Conservation (phyloP, 2,797 vertebrate species). For the Rhinatrema bivittatum region DNA sequence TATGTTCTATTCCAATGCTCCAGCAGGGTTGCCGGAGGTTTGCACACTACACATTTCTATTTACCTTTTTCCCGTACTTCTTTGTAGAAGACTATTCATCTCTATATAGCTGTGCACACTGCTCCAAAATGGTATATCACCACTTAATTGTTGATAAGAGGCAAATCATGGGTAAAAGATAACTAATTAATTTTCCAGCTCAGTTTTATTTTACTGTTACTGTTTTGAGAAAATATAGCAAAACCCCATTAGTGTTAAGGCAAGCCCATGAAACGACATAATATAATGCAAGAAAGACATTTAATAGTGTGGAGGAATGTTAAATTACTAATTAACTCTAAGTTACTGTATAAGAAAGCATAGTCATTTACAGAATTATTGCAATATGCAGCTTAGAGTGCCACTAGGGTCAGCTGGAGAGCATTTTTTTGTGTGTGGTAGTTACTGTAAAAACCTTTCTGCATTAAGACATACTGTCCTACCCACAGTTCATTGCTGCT, state of each 20-base stretch:
- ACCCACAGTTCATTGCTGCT: constrained; percentile 69
- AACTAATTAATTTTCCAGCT: constrained; percentile 70
- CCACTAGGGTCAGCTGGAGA: constrained; percentile 68
- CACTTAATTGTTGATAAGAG: constrained; percentile 66
- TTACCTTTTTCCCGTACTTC: constrained; percentile 28
- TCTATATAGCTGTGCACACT: constrained; percentile 25
- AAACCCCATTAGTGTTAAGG: constrained; percentile 77
- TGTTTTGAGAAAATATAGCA: constrained; percentile 77
- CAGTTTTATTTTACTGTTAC: constrained; percentile 72
- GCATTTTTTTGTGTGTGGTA: constrained; percentile 46
- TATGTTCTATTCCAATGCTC: background rate
- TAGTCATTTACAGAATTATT: constrained; percentile 76
- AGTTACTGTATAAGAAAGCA: constrained; percentile 70
- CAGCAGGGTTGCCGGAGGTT: background rate
- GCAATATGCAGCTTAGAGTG: constrained; percentile 64
- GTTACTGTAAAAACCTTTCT: constrained; percentile 64
- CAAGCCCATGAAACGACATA: constrained; percentile 76
- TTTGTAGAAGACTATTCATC: constrained; percentile 34
- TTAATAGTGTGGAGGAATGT: constrained; percentile 72
- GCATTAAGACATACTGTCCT: constrained; percentile 62
- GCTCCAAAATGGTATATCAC: constrained; percentile 41
- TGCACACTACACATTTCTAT: constrained; percentile 23
- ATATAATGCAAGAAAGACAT: constrained; percentile 77
- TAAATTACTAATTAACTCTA: constrained; percentile 79
- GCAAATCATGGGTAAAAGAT: constrained; percentile 72